Evolutionary conservation across 2,113 vertebrate species (phyloP), one percentile per base, ranked within the genome.

Genomic region (Petrocephalus microphthalmus): DNA sequence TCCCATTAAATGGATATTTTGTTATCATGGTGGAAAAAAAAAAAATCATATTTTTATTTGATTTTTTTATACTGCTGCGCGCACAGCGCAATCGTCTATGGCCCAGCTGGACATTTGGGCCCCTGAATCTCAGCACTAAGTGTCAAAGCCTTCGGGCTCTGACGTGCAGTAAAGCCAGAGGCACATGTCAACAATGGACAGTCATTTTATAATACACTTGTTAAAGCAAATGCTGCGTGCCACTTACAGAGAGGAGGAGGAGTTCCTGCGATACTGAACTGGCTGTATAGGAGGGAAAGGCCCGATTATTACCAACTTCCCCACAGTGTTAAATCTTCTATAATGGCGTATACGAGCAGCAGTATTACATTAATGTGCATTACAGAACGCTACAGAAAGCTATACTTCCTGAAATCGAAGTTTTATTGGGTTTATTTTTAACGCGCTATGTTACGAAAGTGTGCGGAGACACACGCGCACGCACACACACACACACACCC

Each of bases 1-100:
- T 89, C 42, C 7, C 84, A 53, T 74, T 89, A 71, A 88, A 89
- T 25, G 83, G 82, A 49, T 85, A 88, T 88, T 88, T 56, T 64
- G 56, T 87, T 87, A 87, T 87, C 71, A n/a, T 20, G 25, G 45
- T 81, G 25, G 25, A 10, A 7, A 54, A 87, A 51, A 64, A 87
- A 71, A 67, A 87, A 81, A 52, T 47, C 52, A 29, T 29, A 20
- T 42, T 60, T 51, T 83, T 88, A 82, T 88, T 57, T 47, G 71
- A 81, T 71, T 87, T 86, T 86, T 53, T 87, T 87, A 20, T 47
- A 42, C 22, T n/a, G 33, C 49, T 56, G 52, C 56, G 8, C 33
- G 45, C 20, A 29, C 37, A 64, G 54, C 7, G 37, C 57, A 29
- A 54, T 81, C 20, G n/a, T 83, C 49, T 49, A 56, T 67, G 20